phyloP scores from a whole-genome alignment of 2,888 invertebrate species.

The Drosophila austrosaltans region DNA sequence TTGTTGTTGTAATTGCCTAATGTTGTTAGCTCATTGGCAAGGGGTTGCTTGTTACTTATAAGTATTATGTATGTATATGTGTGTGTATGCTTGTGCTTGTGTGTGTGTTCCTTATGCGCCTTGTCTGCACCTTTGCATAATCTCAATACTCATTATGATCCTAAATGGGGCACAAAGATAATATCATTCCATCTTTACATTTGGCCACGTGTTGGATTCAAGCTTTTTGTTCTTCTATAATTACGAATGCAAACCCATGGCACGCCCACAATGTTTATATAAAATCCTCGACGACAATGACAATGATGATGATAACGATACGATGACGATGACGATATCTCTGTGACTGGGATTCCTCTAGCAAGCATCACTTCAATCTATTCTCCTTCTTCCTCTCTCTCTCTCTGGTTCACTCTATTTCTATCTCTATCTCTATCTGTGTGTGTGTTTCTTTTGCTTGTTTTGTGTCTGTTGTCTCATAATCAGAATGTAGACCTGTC shows the following conservation, averaged over 20 bases:
- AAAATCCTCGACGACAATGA: slow-evolving; percentile 39
- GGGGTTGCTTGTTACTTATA: too few species aligned
- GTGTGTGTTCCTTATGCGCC: slow-evolving; percentile 20
- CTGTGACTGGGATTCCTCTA: slow-evolving; percentile 2
- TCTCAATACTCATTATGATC: slow-evolving; percentile 36
- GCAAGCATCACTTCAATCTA: neutral
- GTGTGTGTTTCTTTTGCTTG: neutral
- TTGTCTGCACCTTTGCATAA: slow-evolving; percentile 38
- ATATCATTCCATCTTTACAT: slow-evolving; percentile 6
- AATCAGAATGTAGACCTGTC: slow-evolving; percentile 45
- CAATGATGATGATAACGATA: slow-evolving; percentile 19
- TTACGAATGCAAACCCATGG: slow-evolving; percentile 10
- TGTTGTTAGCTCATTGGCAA: slow-evolving; percentile 2
- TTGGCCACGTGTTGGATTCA: slow-evolving; percentile 1
- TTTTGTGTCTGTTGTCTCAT: slow-evolving; percentile 41
- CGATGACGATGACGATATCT: slow-evolving; percentile 6
- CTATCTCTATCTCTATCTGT: neutral
- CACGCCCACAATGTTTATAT: slow-evolving; percentile 60
- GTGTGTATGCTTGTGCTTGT: neutral
- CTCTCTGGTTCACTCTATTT: neutral
- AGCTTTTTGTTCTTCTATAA: neutral
- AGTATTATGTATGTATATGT: neutral
- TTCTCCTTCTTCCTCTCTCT: neutral
- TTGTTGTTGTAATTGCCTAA: neutral
- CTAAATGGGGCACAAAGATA: slow-evolving; percentile 9